Percentiles rank a stretch among this genome's conserved stretches.
These are phyloP conservation scores for Colostygia pectinataria DNA, from an alignment of 2,888 invertebrate genomes.

Conservation along the genomic window DNA sequence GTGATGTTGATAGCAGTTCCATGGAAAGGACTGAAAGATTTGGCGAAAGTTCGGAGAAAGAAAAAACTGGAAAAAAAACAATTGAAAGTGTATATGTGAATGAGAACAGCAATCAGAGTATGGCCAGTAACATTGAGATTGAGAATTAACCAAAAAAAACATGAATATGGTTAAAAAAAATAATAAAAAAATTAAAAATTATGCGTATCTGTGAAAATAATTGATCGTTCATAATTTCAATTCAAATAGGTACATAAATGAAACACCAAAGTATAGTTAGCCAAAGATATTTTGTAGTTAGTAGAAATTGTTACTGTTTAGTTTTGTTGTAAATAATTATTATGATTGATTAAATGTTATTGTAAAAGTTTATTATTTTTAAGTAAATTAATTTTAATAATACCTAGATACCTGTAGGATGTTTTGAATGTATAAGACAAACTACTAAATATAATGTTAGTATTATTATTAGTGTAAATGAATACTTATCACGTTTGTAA, in stretches of 20 bases:
- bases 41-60: constrained; percentile 52
- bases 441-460: no score
- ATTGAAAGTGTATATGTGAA: constrained; percentile 54
- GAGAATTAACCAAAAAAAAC: constrained; percentile 59
- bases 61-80: constrained; percentile 59
- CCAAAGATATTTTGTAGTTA: constrained; percentile 60
- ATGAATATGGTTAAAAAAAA: background rate
- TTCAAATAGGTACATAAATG: constrained; percentile 26
- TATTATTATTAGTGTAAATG: no score
- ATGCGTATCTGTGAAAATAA: background rate
- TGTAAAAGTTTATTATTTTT: constrained; percentile 39
- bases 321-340: constrained; percentile 68
- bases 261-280: constrained; percentile 40
- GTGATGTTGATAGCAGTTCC: constrained; percentile 59
- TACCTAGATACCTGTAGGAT: background rate
- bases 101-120: constrained; percentile 76
- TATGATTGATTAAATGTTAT: constrained; percentile 56
- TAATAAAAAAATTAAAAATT: constrained; percentile 13
- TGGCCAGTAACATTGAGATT: constrained; percentile 79
- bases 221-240: constrained; percentile 4
- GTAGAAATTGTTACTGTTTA: constrained; percentile 60
- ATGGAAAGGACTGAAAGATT: constrained; percentile 52
- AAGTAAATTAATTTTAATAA: background rate
- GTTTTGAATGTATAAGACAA: background rate
- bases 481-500: constrained; percentile 66